Evolutionary conservation across 1,140 invertebrate genomes (phyloP).

Genomic region (Neodiprion pinetum): DNA sequence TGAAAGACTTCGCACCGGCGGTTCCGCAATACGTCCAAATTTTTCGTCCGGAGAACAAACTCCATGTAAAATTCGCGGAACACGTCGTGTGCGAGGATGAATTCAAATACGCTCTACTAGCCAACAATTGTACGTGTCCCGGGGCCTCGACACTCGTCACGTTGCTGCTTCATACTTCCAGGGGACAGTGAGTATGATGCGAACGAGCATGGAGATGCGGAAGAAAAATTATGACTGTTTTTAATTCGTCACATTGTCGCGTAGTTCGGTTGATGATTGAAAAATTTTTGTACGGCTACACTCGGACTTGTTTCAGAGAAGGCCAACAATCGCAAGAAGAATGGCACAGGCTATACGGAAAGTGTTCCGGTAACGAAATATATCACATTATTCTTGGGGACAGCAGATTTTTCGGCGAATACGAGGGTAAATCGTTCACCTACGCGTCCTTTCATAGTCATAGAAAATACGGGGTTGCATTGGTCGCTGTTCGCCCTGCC

Average conservation of each 20-base stretch:
- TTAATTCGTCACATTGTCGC: background rate
- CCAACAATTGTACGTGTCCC: constrained; percentile 97
- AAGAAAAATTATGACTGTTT: background rate
- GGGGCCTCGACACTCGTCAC: constrained; percentile 96
- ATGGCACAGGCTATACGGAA: constrained; percentile 96
- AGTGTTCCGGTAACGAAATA: constrained; percentile 98
- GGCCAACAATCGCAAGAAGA: constrained; percentile 96
- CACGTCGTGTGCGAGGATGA: constrained; percentile 98
- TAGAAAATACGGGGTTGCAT: constrained; percentile 95
- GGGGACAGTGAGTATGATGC: constrained; percentile 88
- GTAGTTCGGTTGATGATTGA: background rate
- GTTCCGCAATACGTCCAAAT: constrained; percentile 98
- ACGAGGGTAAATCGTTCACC: constrained; percentile 97
- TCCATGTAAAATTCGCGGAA: constrained; percentile 98
- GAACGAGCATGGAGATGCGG: background rate
- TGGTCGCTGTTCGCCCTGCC: constrained; percentile 92
- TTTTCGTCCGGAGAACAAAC: constrained; percentile 96
- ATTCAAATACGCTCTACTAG: constrained; percentile 95
- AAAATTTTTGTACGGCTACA: background rate
- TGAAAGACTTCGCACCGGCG: constrained; percentile 95
- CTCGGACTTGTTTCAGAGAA: constrained; percentile 72
- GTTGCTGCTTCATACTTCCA: constrained; percentile 91
- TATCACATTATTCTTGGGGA: constrained; percentile 96
- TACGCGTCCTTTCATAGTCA: constrained; percentile 99
- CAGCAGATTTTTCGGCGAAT: constrained; percentile 97